Conservation (phyloP, 2,113 vertebrate species). For the Puma concolor region DNA sequence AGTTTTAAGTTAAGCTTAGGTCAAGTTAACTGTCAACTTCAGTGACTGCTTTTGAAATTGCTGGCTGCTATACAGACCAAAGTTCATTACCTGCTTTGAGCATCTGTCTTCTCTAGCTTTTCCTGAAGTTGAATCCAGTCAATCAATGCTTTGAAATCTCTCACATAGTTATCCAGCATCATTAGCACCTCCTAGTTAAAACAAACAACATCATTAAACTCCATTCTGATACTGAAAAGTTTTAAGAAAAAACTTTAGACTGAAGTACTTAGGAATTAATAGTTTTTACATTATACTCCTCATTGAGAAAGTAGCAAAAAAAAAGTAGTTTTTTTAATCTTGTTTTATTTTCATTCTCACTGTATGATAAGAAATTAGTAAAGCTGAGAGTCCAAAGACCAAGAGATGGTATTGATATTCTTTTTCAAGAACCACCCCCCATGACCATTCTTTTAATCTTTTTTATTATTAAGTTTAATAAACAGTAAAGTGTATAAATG, state of each 20-base stretch:
- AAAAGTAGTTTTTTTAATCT: background rate
- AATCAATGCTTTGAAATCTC: conserved; percentile 99
- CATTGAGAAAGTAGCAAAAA: background rate
- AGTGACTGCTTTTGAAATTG: background rate
- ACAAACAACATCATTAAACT: conserved; percentile 49
- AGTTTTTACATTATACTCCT: background rate
- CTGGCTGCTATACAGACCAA: background rate
- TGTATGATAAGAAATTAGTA: background rate
- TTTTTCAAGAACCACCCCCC: background rate
- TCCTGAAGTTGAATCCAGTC: conserved; percentile 99
- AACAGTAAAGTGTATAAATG: background rate
- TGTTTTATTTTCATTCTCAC: background rate
- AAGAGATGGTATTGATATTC: background rate
- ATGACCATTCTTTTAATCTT: background rate
- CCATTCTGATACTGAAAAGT: background rate
- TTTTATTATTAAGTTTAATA: background rate
- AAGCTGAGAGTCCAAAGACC: background rate
- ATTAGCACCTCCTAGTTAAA: conserved; percentile 95
- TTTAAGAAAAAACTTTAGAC: background rate
- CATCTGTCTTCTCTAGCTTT: conserved; percentile 98
- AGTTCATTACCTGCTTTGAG: conserved; percentile 94
- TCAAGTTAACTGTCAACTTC: background rate
- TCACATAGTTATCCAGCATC: conserved; percentile 99
- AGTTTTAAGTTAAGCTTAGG: background rate
- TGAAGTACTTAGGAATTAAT: background rate